Base-by-base conservation (phyloP, 2,797 vertebrate species). In the Macropodus opercularis region DNA sequence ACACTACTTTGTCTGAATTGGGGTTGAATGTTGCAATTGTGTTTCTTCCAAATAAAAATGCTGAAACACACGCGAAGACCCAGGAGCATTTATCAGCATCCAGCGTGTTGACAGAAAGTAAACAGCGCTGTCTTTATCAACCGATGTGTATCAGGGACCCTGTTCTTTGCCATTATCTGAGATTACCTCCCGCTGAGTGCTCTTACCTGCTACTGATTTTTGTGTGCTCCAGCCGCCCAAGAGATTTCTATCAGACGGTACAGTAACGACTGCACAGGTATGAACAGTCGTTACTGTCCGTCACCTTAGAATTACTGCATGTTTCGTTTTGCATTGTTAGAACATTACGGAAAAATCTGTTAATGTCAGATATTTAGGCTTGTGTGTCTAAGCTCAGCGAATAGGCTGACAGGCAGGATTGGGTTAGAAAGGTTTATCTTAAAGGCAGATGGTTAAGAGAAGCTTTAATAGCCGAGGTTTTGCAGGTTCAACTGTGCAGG, bases 111-210 rank as follows among this genome's bases (percentile, higher is more conserved):
- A 80, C 62, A 85, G 79, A 49, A 76, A 69, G 62, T 68, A 51
- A 79, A 69, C 57, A 53, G 38, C 58, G 15, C 36, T 29, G 64
- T 70, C 53, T 74, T 64, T 22, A 73, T 77, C 63, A 69, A 65
- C 21, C 6, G 40, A 75, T 79, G 66, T 50, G 47, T 81, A 83
- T 85, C 79, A 47, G 32, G 53, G 68, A 70, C 64, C 29, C 44
- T 58, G 66, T 75, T 79, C 54, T 66, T 72, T 79, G 43, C 67
- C 61, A 65, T 75, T 77, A 80, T 77, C 79, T 75, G 72, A 48
- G 56, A 78, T 80, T 71, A 80, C 69, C 38, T 39, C 68, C 27
- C 47, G 31, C 34, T 14, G 62, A 80, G 64, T 50, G 62, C 57
- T 75, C 59, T 66, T 64, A 36, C 46, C 59, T 68, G 72, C 66